phyloP scores from a whole-genome alignment of 2,888 invertebrate genomes.

The Smittia sp. region DNA sequence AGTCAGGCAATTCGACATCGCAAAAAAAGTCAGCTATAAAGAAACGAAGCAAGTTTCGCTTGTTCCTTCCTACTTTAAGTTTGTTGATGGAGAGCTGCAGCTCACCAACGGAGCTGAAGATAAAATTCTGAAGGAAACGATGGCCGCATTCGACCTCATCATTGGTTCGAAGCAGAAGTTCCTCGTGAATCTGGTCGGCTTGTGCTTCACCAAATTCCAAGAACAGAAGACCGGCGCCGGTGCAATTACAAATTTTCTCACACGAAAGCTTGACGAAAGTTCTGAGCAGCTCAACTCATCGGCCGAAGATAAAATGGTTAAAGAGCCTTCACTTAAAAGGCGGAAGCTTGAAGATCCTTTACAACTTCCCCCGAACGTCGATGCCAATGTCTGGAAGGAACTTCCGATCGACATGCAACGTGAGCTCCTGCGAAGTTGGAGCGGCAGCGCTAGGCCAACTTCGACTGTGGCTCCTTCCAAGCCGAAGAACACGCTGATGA shows the following conservation, averaged over 20 bases:
- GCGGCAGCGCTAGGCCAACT: too few relatives aligned
- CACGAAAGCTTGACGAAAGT: slow-evolving; percentile 61
- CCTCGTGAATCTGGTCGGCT: slow-evolving; percentile 73
- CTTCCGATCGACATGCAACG: slow-evolving; percentile 70
- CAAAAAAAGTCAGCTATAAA: slow-evolving; percentile 65
- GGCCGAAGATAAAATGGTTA: slow-evolving; percentile 54
- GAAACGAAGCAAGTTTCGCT: slow-evolving; percentile 75
- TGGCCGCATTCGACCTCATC: slow-evolving; percentile 72
- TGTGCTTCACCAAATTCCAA: slow-evolving; percentile 78
- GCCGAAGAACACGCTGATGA: too few relatives aligned
- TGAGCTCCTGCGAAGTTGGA: slow-evolving; percentile 68
- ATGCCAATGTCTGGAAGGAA: slow-evolving; percentile 67
- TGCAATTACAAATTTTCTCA: slow-evolving; percentile 73
- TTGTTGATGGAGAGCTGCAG: slow-evolving; percentile 54
- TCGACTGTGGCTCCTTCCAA: too few relatives aligned
- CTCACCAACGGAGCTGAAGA: slow-evolving; percentile 58
- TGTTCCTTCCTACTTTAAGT: slow-evolving; percentile 63
- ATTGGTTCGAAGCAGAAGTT: slow-evolving; percentile 68
- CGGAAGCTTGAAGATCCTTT: slow-evolving; percentile 51
- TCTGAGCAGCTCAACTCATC: too few relatives aligned
- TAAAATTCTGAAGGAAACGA: slow-evolving; percentile 66
- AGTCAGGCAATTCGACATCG: slow-evolving; percentile 67
- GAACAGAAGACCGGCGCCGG: slow-evolving; percentile 64
- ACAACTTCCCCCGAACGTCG: slow-evolving; percentile 63
- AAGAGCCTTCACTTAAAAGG: slow-evolving; percentile 75